Base-by-base conservation (phyloP, 2,888 invertebrate genomes). In the Protodeltote pygarga region DNA sequence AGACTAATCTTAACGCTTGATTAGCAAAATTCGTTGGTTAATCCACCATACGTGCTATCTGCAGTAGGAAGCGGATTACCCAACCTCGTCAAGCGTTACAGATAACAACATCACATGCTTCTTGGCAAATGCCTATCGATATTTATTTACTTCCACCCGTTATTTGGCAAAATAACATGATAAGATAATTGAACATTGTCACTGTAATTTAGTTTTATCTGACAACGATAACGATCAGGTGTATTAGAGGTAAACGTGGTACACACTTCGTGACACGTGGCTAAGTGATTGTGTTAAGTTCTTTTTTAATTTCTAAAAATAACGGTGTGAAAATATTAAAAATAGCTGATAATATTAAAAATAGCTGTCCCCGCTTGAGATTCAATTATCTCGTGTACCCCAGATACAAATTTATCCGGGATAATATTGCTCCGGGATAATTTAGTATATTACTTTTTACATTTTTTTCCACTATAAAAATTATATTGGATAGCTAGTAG, bases 1-100 rank as follows among this genome's bases (percentile, higher is more conserved):
- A 66, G 55, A 66, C 60, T 77, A 81, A 81, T 81, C 79, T 80
- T 79, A 73, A 82, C 79, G 75, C 77, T 77, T 55, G 72, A 75
- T 65, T 78, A 71, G 60, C 73, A 64, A 81, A 83, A 71, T 76
- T 77, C 73, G 67, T 73, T 71, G 54, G 70, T 62, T 78, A 81
- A 83, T 81, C 76, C 75, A 54, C 50, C 62, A 67, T 71, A 80
- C 85, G 84, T 85, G 83, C 71, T 77, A 79, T 78, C 77, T 63
- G 38, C 62, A 68, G 69, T 72, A 77, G 79, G 77, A 77, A 74
- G 71, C 65, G 82, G 88, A 89, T 89, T 87, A 85, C 58, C 46
- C 58, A 65, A 67, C 62, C 68, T 72, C 69, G 75, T 78, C 80
- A 81, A 58, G 67, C 77, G 75, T 81, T 71, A 69, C 58, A 75